Conservation (phyloP, 2,797 vertebrate species). For the Cygnus olor region DNA sequence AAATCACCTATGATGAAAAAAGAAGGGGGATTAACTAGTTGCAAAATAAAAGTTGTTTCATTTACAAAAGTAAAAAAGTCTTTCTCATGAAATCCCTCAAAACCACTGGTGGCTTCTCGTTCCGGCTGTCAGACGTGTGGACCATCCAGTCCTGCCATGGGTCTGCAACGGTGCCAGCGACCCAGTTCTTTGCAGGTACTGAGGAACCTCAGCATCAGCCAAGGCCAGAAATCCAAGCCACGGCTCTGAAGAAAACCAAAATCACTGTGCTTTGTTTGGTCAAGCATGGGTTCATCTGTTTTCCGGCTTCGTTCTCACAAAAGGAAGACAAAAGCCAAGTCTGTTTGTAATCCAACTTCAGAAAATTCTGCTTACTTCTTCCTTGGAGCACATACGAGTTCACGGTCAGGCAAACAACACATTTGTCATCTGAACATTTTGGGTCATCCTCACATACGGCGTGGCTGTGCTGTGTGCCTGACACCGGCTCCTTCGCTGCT, state of each 20-base stretch:
- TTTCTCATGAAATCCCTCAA: background rate
- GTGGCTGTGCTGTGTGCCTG: background rate
- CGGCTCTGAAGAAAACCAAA: background rate
- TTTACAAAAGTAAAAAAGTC: background rate
- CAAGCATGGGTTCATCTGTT: background rate
- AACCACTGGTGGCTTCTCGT: background rate
- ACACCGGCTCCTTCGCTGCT: background rate
- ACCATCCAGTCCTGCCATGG: background rate
- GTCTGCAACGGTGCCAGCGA: background rate
- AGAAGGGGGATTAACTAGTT: background rate
- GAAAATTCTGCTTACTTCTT: background rate
- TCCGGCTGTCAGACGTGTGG: background rate
- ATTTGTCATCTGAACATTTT: background rate
- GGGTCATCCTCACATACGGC: rapidly evolving
- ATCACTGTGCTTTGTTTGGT: rapidly evolving
- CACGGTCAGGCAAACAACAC: background rate
- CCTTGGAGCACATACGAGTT: background rate
- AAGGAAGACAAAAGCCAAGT: background rate
- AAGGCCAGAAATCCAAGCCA: background rate
- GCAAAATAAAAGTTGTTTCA: slow-evolving; percentile 32
- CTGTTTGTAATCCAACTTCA: background rate
- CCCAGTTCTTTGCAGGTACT: background rate
- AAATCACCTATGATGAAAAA: background rate
- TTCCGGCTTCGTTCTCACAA: background rate
- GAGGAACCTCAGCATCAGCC: background rate